phyloP scores from a whole-genome alignment of 1,140 invertebrate genomes.

The Drosophila pseudoananassae region DNA sequence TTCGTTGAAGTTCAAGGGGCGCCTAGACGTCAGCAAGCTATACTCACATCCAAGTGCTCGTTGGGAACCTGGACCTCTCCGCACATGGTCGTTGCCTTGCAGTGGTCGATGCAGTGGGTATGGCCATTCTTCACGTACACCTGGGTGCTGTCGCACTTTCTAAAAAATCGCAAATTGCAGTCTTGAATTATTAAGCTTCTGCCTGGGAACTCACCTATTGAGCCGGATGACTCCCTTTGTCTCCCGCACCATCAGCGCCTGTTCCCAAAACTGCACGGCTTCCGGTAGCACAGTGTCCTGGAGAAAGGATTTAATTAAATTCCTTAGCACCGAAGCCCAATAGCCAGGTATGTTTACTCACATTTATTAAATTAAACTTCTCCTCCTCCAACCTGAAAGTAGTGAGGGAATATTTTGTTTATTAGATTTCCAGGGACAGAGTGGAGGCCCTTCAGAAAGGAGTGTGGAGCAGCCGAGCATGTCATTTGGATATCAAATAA shows the following conservation, averaged over 20 bases:
- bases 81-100: conserved; percentile 94
- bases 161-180: conserved; percentile 81
- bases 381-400: conserved; percentile 89
- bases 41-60: conserved; percentile 94
- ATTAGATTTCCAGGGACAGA: conserved; percentile 10
- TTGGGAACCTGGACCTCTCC: conserved; percentile 97
- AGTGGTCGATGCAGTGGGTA: conserved; percentile 95
- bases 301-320: conserved; percentile 6
- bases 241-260: conserved; percentile 94
- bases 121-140: conserved; percentile 92
- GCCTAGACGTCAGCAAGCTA: not conserved
- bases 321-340: not conserved
- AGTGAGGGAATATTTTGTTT: conserved; percentile 20
- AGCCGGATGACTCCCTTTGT: conserved; percentile 93
- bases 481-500: not conserved
- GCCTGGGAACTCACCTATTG: conserved; percentile 89
- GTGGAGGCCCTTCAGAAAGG: not conserved
- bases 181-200: conserved; percentile 16
- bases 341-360: conserved; percentile 85
- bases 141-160: conserved; percentile 92
- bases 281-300: conserved; percentile 95
- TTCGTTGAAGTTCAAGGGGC: conserved; percentile 1
- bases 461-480: not conserved
- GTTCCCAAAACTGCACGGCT: conserved; percentile 96
- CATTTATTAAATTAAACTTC: conserved; percentile 94